Evolutionary conservation across 2,113 vertebrate genomes (phyloP), one percentile per base, ranked within the genome.

Genomic region (Pterocles burchelli): DNA sequence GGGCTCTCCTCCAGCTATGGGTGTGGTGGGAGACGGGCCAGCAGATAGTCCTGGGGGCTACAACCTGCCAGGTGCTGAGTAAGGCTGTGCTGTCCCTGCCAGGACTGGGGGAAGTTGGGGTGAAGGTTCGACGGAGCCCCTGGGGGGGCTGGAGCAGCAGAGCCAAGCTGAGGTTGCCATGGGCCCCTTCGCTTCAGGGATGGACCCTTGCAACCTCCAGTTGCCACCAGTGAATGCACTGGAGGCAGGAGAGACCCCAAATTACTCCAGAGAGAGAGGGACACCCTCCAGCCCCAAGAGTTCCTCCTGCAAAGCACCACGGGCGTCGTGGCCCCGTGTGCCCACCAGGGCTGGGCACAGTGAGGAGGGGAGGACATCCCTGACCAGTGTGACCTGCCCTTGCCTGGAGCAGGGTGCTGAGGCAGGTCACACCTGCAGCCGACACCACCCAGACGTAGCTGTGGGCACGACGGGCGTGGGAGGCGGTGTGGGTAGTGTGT

Each of bases 261-360:
- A 2, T 19, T 12, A 57, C 58, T 36, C 49, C 1, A 3, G 43
- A 31, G 41, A 25, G 25, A 78, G 34, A 29, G 19, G 17, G 49
- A 74, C 3, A 1, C 41, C 17, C 43, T 81, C 17, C 68, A 85
- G 29, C 11, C 5, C 17, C 17, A 8, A 18, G 21, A 6, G 5
- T 54, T 90, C 71, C 34, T 75, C 46, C 54, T 51, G 25, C n/a
- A 63, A 10, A 46, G 22, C 48, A 34, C 43, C 36, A 22, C 25
- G 61, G 48, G 24, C 2, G 1, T 38, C 4, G 0, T 1, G 13
- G 45, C 3, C 4, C 8, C n/a, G 25, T 0, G 1, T 5, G 2
- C 14, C 31, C 28, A 10, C 31, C 10, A 15, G 25, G 28, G 31
- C 33, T 34, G 49, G 13, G 16, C 33, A 48, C 0, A 0, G 18